These are phyloP conservation scores for Stomatorhinus ivindoensis DNA, from an alignment of 2,113 vertebrate genomes.

Conservation along the genomic window DNA sequence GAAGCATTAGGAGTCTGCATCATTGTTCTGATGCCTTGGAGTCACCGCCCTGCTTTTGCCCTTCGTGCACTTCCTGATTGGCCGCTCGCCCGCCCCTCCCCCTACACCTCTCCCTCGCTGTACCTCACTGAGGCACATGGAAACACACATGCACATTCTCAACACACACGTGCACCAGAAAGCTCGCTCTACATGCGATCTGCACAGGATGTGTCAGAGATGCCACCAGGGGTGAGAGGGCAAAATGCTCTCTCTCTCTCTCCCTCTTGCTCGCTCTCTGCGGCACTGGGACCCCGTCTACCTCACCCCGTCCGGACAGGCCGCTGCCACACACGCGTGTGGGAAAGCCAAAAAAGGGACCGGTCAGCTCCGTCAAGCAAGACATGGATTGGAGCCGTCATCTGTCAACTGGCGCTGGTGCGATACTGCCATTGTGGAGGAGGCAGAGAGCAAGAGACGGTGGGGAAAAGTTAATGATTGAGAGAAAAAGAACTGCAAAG, in stretches of 20 bases:
- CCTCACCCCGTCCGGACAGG: background rate
- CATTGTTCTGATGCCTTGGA: background rate
- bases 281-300: background rate
- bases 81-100: background rate
- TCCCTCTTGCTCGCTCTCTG: background rate
- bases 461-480: slow-evolving; percentile 14
- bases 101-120: background rate
- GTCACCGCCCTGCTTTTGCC: background rate
- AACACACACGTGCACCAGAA: background rate
- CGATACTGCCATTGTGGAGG: slow-evolving; percentile 49
- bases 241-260: background rate
- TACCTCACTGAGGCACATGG: background rate
- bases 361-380: background rate
- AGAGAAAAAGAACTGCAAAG: background rate
- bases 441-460: background rate
- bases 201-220: background rate
- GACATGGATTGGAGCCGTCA: background rate
- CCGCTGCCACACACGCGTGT: background rate
- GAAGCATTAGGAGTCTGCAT: background rate
- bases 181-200: background rate
- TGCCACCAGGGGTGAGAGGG: background rate
- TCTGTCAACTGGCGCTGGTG: slow-evolving; percentile 37
- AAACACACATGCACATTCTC: background rate
- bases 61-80: background rate
- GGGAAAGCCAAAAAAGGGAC: background rate